phyloP scores from a whole-genome alignment of 2,888 invertebrate species.

The Buathra laborator region DNA sequence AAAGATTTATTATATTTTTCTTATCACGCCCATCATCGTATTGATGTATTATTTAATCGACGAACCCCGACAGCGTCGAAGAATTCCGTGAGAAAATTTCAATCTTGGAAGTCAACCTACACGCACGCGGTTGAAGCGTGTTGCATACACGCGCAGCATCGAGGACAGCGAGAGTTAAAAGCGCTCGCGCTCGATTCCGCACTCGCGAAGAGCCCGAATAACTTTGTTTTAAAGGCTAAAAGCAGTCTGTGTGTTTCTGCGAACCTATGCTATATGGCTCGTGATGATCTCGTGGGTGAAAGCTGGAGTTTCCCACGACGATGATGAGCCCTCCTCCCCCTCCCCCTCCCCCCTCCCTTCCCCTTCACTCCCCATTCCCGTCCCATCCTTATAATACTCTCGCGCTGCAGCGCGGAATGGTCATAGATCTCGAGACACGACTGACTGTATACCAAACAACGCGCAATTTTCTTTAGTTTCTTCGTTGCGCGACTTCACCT shows the following conservation, averaged over 20 bases:
- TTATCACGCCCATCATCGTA: not conserved
- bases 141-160: slow-evolving; percentile 12
- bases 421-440: slow-evolving; percentile 58
- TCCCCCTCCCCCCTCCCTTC: not conserved
- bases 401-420: slow-evolving; percentile 57
- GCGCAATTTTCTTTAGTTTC: slow-evolving; percentile 55
- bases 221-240: slow-evolving; percentile 64
- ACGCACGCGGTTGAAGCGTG: slow-evolving; percentile 13
- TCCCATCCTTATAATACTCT: slow-evolving; percentile 63
- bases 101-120: slow-evolving; percentile 29
- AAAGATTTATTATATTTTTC: not conserved
- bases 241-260: slow-evolving; percentile 41
- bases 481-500: slow-evolving; percentile 32
- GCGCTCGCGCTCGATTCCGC: not conserved
- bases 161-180: slow-evolving; percentile 33
- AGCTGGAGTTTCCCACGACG: slow-evolving; percentile 81
- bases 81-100: slow-evolving; percentile 57
- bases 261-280: slow-evolving; percentile 57
- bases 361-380: not conserved
- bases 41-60: slow-evolving; percentile 40
- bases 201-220: slow-evolving; percentile 51
- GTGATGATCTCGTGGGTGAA: slow-evolving; percentile 81
- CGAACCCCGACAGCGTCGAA: slow-evolving; percentile 15
- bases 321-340: slow-evolving; percentile 53
- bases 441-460: slow-evolving; percentile 2